phyloP scores from a whole-genome alignment of 2,113 vertebrate genomes.

The Mormyrus lacerda region DNA sequence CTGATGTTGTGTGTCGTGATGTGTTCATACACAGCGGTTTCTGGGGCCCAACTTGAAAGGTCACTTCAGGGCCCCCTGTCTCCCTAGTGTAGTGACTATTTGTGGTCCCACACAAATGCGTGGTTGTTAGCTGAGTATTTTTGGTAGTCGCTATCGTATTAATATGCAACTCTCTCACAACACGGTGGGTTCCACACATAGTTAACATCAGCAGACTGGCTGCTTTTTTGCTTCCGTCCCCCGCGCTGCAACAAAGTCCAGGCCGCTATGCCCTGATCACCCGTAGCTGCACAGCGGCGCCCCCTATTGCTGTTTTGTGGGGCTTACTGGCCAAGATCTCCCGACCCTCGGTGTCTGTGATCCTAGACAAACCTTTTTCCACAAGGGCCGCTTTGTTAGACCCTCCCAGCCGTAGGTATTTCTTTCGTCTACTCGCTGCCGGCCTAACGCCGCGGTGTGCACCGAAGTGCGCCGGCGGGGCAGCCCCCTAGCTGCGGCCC shows the following conservation, averaged over 20 bases:
- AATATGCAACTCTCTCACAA: background rate
- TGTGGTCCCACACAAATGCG: background rate
- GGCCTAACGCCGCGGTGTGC: background rate
- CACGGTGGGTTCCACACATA: background rate
- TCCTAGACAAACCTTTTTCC: background rate
- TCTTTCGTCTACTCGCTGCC: background rate
- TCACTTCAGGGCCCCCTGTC: background rate
- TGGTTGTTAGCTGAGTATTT: background rate
- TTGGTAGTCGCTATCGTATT: background rate
- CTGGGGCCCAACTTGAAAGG: background rate
- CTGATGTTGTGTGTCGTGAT: background rate
- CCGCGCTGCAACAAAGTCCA: background rate
- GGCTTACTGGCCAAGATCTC: background rate
- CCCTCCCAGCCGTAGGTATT: background rate
- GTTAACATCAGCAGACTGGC: background rate
- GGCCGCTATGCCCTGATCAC: background rate
- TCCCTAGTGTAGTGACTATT: background rate
- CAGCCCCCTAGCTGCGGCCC: background rate
- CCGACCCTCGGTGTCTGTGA: background rate
- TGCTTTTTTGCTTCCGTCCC: background rate
- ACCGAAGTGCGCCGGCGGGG: background rate
- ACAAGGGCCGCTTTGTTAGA: background rate
- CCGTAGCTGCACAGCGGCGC: background rate
- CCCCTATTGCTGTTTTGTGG: background rate
- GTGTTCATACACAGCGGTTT: background rate